A percentile compares a stretch with the other conserved stretches of the same genome.
phyloP scores from a whole-genome alignment of 2,888 invertebrate genomes.

The Ornithoptera priamus region DNA sequence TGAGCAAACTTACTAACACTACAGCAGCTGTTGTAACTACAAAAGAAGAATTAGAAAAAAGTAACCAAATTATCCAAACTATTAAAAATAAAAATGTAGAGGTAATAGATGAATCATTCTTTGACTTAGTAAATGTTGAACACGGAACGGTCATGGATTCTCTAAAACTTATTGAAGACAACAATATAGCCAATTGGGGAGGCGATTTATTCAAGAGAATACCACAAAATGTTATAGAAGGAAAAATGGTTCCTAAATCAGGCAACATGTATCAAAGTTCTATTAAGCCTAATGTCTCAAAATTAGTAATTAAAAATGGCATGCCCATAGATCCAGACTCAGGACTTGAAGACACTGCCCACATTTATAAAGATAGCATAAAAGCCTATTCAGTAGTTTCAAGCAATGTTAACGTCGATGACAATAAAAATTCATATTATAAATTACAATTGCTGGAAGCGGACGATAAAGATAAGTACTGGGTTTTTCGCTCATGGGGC shows the following conservation, averaged over 20 bases:
- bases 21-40: conserved; percentile 25
- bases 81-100: conserved; percentile 23
- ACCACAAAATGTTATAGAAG: conserved; percentile 26
- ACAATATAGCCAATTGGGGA: conserved; percentile 26
- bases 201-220: conserved; percentile 20
- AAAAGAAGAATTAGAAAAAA: conserved; percentile 25
- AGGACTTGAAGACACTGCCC: conserved; percentile 19
- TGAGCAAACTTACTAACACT: conserved; percentile 22
- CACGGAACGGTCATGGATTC: conserved; percentile 18
- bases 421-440: conserved; percentile 28
- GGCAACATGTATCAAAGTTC: conserved; percentile 23
- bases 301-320: conserved; percentile 20
- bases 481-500: conserved; percentile 96
- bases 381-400: conserved; percentile 18
- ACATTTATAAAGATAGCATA: conserved; percentile 20
- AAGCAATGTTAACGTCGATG: conserved; percentile 16
- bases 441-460: conserved; percentile 22
- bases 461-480: conserved; percentile 70
- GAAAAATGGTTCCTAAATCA: conserved; percentile 21
- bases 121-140: conserved; percentile 16
- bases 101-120: conserved; percentile 24
- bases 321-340: conserved; percentile 21
- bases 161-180: conserved; percentile 19
- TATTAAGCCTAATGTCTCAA: conserved; percentile 5
- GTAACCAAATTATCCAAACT: conserved; percentile 6